Percentiles rank a stretch among this genome's conserved stretches.
phyloP scores from a whole-genome alignment of 2,113 vertebrate genomes.

The Thomomys bottae region DNA sequence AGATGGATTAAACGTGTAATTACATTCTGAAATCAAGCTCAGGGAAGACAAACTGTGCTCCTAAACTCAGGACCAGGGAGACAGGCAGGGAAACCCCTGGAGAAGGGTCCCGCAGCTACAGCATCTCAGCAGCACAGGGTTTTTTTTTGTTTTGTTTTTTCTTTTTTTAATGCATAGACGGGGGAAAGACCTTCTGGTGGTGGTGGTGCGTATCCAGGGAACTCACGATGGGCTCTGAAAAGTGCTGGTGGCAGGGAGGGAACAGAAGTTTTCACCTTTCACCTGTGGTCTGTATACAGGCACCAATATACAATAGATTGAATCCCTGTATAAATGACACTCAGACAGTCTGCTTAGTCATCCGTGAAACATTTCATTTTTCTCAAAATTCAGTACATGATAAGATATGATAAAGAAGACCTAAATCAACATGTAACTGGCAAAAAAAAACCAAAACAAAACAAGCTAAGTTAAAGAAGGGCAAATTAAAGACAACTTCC shows the following conservation, averaged over 20 bases:
- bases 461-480: background rate
- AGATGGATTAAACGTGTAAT: rapidly evolving
- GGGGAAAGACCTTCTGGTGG: background rate
- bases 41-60: background rate
- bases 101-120: rapidly evolving
- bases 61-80: background rate
- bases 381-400: background rate
- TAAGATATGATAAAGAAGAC: background rate
- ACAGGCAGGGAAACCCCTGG: rapidly evolving
- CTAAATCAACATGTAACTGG: background rate
- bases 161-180: background rate
- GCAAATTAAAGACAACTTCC: background rate
- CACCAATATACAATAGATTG: rapidly evolving
- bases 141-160: too few species aligned
- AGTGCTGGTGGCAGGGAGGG: background rate
- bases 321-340: background rate
- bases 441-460: background rate
- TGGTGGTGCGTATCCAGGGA: rapidly evolving
- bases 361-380: background rate
- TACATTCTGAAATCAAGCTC: rapidly evolving
- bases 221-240: rapidly evolving
- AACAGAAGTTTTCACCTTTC: rapidly evolving
- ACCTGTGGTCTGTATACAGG: too few species aligned
- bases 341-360: background rate
- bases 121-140: background rate